These are phyloP conservation scores for Balearica regulorum DNA, from an alignment of 2,797 vertebrate species.

Conservation along the genomic window DNA sequence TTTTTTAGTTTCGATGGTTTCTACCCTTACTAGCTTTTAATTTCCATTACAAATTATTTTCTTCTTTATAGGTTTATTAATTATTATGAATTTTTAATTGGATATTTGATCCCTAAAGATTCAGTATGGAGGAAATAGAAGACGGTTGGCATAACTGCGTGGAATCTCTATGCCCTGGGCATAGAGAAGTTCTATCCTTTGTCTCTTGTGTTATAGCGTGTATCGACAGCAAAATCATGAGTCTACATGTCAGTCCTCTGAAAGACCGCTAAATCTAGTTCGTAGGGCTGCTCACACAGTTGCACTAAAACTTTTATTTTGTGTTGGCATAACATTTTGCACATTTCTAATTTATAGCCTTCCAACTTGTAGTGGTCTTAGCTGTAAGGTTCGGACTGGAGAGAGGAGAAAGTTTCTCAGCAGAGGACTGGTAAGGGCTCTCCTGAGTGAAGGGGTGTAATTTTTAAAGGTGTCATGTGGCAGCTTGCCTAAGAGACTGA, in stretches of 20 bases:
- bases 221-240: background rate
- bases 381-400: background rate
- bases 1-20: background rate
- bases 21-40: background rate
- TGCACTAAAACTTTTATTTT: background rate
- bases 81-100: background rate
- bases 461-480: background rate
- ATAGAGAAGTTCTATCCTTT: background rate
- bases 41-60: background rate
- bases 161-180: background rate
- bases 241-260: background rate
- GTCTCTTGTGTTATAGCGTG: background rate
- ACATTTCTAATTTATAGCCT: background rate
- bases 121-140: background rate
- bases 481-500: conserved; percentile 32
- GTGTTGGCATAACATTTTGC: background rate
- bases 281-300: background rate
- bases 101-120: background rate
- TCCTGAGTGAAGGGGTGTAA: background rate
- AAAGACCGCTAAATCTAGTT: background rate
- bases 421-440: background rate
- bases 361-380: background rate
- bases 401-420: background rate
- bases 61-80: background rate
- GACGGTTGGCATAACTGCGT: background rate